Conservation (phyloP, 1,140 invertebrate genomes). For the Lerema accius region DNA sequence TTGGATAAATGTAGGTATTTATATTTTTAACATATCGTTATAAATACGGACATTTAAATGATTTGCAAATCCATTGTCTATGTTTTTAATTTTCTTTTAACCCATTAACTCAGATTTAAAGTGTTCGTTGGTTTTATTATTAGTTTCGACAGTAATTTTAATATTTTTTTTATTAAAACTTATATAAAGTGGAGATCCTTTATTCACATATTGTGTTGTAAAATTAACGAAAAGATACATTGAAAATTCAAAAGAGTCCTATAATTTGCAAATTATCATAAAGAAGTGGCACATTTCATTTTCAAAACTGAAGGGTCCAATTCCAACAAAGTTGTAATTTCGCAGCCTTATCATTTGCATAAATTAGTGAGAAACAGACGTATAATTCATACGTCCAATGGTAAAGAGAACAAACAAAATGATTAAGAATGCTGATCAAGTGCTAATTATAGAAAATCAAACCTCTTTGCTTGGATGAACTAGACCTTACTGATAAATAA, state of each 20-base stretch:
- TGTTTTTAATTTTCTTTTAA: too few species aligned
- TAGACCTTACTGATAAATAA: not conserved
- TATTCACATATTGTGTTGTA: too few species aligned
- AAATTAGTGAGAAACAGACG: conserved; percentile 54
- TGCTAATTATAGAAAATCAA: conserved; percentile 40
- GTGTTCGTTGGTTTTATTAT: too few species aligned
- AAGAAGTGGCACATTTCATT: conserved; percentile 13
- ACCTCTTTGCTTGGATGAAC: not conserved
- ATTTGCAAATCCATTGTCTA: too few species aligned
- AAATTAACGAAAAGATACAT: not conserved
- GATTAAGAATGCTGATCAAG: conserved; percentile 57
- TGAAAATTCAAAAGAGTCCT: not conserved
- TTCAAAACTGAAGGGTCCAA: conserved; percentile 10
- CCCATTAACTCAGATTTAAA: too few species aligned
- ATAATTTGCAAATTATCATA: conserved; percentile 27
- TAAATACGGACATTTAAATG: too few species aligned
- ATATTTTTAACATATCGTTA: not conserved
- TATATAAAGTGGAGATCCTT: too few species aligned
- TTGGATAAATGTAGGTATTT: conserved; percentile 10
- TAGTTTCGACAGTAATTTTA: too few species aligned
- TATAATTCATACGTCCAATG: conserved; percentile 50
- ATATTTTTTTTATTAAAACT: too few species aligned
- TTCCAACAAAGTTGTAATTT: conserved; percentile 30
- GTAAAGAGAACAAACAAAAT: conserved; percentile 49
- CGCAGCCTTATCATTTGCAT: conserved; percentile 55